phyloP scores from a whole-genome alignment of 2,113 vertebrate species.

The Rutilus rutilus region DNA sequence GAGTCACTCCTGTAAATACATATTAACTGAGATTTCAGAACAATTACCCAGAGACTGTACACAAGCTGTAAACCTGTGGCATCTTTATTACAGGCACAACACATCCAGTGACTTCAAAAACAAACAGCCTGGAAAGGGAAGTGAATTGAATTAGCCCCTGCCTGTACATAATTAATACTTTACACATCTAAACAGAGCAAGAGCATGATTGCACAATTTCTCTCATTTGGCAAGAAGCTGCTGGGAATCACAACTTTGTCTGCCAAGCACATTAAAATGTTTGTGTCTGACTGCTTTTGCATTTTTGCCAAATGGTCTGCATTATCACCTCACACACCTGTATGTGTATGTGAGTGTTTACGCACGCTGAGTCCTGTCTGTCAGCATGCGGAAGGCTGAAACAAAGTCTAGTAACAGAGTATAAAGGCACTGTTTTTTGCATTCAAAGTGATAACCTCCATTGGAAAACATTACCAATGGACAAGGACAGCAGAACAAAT shows the following conservation, averaged over 20 bases:
- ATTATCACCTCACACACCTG: slow-evolving; percentile 32
- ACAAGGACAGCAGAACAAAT: too few species aligned
- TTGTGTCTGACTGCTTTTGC: slow-evolving; percentile 13
- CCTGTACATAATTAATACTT: slow-evolving; percentile 43
- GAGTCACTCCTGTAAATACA: not conserved
- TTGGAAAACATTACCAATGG: too few species aligned
- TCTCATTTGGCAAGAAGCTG: slow-evolving; percentile 36
- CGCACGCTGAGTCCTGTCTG: not conserved
- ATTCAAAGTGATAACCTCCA: not conserved
- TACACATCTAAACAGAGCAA: slow-evolving; percentile 25
- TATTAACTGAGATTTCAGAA: not conserved
- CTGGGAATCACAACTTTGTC: slow-evolving; percentile 2
- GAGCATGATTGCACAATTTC: slow-evolving; percentile 25
- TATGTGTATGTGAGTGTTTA: not conserved
- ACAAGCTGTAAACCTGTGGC: slow-evolving; percentile 34
- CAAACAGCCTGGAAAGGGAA: slow-evolving; percentile 29
- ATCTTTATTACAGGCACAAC: slow-evolving; percentile 3
- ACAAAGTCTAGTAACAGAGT: slow-evolving; percentile 6
- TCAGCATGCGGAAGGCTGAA: not conserved
- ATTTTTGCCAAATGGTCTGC: slow-evolving; percentile 24
- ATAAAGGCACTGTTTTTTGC: not conserved
- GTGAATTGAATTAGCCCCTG: slow-evolving; percentile 21
- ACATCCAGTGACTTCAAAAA: slow-evolving; percentile 1
- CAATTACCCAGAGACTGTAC: slow-evolving; percentile 14
- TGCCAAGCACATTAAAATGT: slow-evolving; percentile 26